Conservation (phyloP, 92 coral and sea anemone genomes). For the Plumapathes pennacea region DNA sequence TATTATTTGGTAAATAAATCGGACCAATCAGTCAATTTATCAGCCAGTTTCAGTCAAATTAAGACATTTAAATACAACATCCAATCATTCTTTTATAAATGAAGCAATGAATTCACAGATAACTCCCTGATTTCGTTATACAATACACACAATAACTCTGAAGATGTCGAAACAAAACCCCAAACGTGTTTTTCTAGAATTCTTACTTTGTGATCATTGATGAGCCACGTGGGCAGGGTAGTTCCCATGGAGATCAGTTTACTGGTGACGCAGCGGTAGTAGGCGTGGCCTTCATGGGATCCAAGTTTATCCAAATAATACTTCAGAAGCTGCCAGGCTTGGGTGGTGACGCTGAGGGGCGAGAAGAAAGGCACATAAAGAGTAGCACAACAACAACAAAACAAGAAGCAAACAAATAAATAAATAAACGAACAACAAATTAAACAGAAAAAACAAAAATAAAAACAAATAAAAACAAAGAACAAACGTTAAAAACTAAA, state of each 20-base stretch:
- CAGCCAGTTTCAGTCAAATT: no score
- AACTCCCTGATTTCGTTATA: no score
- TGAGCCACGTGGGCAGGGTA: conserved; percentile 89
- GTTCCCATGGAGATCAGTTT: conserved; percentile 87
- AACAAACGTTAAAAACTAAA: not conserved
- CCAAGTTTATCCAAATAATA: conserved; percentile 74
- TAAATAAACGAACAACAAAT: not conserved
- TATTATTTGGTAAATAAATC: no score
- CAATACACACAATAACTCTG: no score
- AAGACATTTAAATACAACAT: no score
- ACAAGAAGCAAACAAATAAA: not conserved
- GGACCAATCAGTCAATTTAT: no score
- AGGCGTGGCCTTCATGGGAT: conserved; percentile 61
- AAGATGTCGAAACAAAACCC: no score
- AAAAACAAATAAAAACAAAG: not conserved
- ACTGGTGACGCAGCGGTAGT: conserved; percentile 84
- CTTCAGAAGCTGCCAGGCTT: conserved; percentile 89
- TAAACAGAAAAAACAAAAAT: not conserved
- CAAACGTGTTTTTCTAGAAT: no score
- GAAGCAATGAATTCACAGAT: no score
- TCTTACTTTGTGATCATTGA: conserved; percentile 84
- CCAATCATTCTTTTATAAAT: no score
- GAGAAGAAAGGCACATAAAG: not conserved
- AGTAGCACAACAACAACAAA: not conserved
- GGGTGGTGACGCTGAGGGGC: conserved; percentile 72